Evolutionary conservation across 2,113 vertebrate genomes (phyloP).

Genomic region (Chrysochloris asiatica): DNA sequence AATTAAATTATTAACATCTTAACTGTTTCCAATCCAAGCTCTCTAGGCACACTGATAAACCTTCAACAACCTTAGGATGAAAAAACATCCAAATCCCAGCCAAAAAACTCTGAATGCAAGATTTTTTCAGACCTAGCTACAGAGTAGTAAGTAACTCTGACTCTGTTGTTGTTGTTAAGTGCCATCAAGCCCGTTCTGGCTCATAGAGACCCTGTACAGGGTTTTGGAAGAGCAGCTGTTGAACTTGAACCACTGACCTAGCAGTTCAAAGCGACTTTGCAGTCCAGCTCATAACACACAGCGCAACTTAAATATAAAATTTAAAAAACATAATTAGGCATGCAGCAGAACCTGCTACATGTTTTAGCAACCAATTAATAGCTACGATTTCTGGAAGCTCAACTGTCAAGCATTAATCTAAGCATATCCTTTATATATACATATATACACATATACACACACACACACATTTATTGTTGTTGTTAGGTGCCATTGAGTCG

Average conservation of each 20-base stretch:
- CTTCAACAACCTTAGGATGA: neutral
- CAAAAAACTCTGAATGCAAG: neutral
- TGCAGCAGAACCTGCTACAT: too few species aligned
- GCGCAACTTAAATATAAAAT: too few species aligned
- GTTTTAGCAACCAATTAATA: too few species aligned
- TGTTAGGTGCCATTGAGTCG: too few species aligned
- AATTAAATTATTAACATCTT: neutral
- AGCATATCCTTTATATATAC: neutral
- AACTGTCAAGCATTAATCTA: neutral
- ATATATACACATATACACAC: too few species aligned
- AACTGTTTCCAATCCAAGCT: neutral
- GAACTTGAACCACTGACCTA: too few species aligned
- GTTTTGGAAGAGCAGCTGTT: too few species aligned
- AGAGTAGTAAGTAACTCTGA: neutral
- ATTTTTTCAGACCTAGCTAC: neutral
- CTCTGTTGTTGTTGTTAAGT: too few species aligned
- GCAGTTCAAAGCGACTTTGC: neutral
- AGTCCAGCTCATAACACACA: neutral
- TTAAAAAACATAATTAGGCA: too few species aligned
- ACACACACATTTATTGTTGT: too few species aligned
- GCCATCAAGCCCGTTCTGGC: too few species aligned
- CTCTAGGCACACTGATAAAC: neutral
- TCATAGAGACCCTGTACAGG: too few species aligned
- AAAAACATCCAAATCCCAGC: neutral
- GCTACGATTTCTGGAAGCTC: neutral